Evolutionary conservation across 2,797 vertebrate species (phyloP).

Genomic region (Rhincodon typus): DNA sequence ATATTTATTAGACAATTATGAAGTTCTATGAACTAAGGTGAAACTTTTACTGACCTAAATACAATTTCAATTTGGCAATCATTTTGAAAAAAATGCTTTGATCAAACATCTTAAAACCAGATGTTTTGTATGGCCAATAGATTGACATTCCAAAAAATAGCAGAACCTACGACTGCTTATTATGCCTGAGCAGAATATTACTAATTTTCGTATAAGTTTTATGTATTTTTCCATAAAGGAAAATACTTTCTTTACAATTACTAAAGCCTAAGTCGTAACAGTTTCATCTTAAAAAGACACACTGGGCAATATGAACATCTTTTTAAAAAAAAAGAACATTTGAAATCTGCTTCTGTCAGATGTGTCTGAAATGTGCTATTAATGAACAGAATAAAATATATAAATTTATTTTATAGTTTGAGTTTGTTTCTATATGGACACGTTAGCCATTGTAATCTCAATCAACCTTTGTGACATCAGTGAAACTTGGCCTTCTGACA

Average conservation of each 20-base stretch:
- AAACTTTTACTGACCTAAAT: constrained; percentile 9
- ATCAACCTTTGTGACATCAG: background rate
- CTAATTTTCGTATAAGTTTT: background rate
- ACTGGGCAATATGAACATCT: background rate
- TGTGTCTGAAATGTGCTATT: constrained; percentile 6
- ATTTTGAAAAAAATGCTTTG: background rate
- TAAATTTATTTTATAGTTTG: constrained; percentile 16
- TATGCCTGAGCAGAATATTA: background rate
- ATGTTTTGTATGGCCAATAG: background rate
- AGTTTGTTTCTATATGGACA: background rate
- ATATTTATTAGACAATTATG: background rate
- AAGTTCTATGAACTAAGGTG: background rate
- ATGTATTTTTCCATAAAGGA: background rate
- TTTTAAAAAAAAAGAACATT: constrained; percentile 22
- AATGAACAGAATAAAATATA: constrained; percentile 22
- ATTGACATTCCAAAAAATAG: background rate
- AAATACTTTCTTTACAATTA: background rate
- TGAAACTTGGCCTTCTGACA: background rate
- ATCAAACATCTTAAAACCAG: background rate
- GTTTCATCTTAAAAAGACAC: constrained; percentile 34
- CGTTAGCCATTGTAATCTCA: background rate
- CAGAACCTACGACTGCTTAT: background rate
- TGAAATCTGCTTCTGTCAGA: constrained; percentile 30
- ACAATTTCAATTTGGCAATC: background rate
- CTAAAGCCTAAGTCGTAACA: background rate